Evolutionary conservation across 2,113 vertebrate species (phyloP).

Genomic region (Sakesphorus luctuosus): DNA sequence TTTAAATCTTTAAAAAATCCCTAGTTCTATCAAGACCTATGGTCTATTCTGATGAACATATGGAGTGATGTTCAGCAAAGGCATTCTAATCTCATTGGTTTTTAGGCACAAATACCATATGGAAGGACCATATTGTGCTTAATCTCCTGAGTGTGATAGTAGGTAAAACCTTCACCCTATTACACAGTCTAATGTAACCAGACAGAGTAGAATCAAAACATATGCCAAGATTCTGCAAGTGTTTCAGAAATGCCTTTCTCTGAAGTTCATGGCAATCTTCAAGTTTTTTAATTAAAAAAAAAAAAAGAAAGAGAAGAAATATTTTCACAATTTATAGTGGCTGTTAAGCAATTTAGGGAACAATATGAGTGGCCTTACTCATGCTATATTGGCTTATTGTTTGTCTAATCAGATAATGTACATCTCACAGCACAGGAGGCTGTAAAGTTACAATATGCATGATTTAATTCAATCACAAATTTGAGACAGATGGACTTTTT

Average conservation of each 20-base stretch:
- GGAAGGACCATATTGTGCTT: slow-evolving; percentile 71
- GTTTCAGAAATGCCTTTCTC: slow-evolving; percentile 37
- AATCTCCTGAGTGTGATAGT: slow-evolving; percentile 68
- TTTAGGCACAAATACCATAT: slow-evolving; percentile 69
- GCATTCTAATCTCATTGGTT: slow-evolving; percentile 61
- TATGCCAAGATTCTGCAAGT: slow-evolving; percentile 69
- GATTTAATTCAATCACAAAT: slow-evolving; percentile 13
- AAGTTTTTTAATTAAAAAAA: background rate
- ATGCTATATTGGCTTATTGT: background rate
- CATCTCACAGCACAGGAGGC: background rate
- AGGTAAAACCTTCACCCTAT: slow-evolving; percentile 71
- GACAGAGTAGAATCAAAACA: slow-evolving; percentile 69
- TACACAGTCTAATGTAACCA: slow-evolving; percentile 67
- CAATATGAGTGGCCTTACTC: background rate
- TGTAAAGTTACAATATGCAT: background rate
- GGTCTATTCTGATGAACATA: slow-evolving; percentile 32
- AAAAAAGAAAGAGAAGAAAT: background rate
- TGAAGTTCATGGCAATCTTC: slow-evolving; percentile 34
- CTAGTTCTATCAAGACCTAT: slow-evolving; percentile 12
- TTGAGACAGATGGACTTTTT: slow-evolving; percentile 31
- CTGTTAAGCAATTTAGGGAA: background rate
- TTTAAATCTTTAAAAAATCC: slow-evolving; percentile 30
- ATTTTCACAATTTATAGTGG: background rate
- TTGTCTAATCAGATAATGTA: background rate
- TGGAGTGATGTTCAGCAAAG: slow-evolving; percentile 52